A percentile compares a stretch with the other conserved stretches of the same genome.
Conservation (phyloP, 2,113 vertebrate genomes). For the Caranx melampygus region DNA sequence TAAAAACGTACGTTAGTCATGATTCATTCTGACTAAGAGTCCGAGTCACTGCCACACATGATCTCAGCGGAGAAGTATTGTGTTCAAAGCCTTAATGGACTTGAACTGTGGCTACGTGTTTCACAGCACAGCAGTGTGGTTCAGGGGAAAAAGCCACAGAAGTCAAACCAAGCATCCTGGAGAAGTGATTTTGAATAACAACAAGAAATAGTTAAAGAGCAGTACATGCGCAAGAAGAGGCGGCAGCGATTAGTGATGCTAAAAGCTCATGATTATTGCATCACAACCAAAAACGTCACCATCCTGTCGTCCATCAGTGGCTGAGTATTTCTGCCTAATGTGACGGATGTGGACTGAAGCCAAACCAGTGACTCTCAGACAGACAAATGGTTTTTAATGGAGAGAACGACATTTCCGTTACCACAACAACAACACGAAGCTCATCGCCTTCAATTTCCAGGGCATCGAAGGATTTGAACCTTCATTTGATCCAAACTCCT, state of each 20-base stretch:
- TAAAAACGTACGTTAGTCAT: neutral
- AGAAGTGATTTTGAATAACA: neutral
- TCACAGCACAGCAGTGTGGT: neutral
- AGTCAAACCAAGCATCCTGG: neutral
- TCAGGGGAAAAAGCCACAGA: neutral
- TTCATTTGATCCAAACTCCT: too few species aligned
- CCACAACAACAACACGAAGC: neutral
- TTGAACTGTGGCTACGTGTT: neutral
- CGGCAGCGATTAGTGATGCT: too few species aligned
- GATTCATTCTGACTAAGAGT: neutral
- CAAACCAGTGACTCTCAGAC: conserved; percentile 14
- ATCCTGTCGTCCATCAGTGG: neutral
- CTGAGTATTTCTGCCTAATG: conserved; percentile 24
- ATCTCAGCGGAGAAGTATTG: neutral
- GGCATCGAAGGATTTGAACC: neutral
- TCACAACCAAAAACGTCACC: neutral
- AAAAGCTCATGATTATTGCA: neutral
- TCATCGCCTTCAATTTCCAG: neutral
- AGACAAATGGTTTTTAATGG: conserved; percentile 11
- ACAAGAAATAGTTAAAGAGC: neutral
- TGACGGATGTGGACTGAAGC: neutral
- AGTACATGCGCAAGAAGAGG: neutral
- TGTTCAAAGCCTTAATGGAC: neutral
- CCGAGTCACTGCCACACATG: neutral
- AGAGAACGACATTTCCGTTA: neutral